Base-by-base conservation (phyloP, 2,888 invertebrate genomes). In the Vanessa cardui region DNA sequence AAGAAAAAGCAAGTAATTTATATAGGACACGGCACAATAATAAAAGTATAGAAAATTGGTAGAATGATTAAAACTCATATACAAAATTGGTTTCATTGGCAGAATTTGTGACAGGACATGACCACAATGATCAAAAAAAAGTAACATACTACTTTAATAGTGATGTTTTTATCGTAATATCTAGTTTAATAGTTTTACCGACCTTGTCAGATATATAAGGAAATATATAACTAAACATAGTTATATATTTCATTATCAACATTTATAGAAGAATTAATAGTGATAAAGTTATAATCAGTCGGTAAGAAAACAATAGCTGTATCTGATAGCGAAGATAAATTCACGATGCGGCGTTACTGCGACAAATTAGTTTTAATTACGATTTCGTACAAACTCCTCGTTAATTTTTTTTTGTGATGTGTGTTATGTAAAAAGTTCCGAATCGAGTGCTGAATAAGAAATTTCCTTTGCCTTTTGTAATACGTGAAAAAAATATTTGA, bases 251-350 rank as follows among this genome's bases (percentile, higher is more conserved):
- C 39, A 39, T 21, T 21, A 20, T 50, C 12, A 58, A 58, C 56
- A 31, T 69, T 66, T 66, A 69, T 69, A 65, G 49, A 26, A 46
- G 54, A 63, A 63, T 63, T 62, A 66, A 31, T 49, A 56, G 3
- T 56, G 66, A 63, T 69, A 66, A 66, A 4, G 39, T 12, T 12
- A 12, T 16, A 20, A 63, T 50, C 46, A 58, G 56, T 56, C 31
- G 50, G 39, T 50, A 58, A 68, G 62, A 61, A 74, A 76, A 76
- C 75, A 75, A 77, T 76, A 71, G 50, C 60, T 59, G 45, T 76
- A 77, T 74, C 76, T 62, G 72, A 71, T 74, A 72, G 72, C 71
- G 68, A 15, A 39, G 76, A 78, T 79, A 77, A 73, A 7, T 39
- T 20, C 26, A 68, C 58, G 73, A 74, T 78, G 72, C 76, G 62